Percentiles rank a stretch among this genome's conserved stretches.
phyloP scores from a whole-genome alignment of 1,140 invertebrate species.

The Capitella teleta region DNA sequence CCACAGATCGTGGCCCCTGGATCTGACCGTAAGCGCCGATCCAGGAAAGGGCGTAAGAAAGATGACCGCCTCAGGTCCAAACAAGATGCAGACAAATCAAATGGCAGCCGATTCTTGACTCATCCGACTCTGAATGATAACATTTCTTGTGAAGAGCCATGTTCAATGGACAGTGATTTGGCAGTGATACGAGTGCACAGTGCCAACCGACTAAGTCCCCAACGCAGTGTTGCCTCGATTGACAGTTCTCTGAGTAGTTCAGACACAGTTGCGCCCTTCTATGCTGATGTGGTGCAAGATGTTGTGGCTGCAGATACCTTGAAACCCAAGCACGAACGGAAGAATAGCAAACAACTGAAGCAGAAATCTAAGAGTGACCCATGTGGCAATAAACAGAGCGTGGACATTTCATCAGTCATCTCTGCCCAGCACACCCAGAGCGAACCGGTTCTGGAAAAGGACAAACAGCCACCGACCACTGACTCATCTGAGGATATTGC shows the following conservation, averaged over 20 bases:
- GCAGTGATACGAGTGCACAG: neutral
- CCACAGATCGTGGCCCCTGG: too few relatives aligned
- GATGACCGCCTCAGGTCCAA: neutral
- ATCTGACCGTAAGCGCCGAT: too few relatives aligned
- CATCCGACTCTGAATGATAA: neutral
- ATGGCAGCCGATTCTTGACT: neutral
- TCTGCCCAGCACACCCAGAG: neutral
- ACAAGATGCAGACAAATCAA: neutral
- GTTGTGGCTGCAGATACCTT: neutral
- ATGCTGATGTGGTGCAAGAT: neutral
- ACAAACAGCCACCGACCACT: neutral
- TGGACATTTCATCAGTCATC: neutral
- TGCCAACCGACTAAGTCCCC: neutral
- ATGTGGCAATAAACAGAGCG: neutral
- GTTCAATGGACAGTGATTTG: neutral
- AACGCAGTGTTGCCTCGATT: neutral
- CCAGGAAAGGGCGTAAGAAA: too few relatives aligned
- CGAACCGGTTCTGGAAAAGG: neutral
- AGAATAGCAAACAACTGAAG: constrained; percentile 5
- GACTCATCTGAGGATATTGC: too few relatives aligned
- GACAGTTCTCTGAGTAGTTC: neutral
- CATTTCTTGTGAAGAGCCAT: neutral
- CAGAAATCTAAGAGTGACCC: constrained; percentile 7
- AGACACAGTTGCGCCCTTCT: neutral
- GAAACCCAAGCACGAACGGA: neutral